A percentile compares a stretch with the other conserved stretches of the same genome.
phyloP scores from a whole-genome alignment of 1,140 invertebrate genomes.

The Arctopsyche grandis region DNA sequence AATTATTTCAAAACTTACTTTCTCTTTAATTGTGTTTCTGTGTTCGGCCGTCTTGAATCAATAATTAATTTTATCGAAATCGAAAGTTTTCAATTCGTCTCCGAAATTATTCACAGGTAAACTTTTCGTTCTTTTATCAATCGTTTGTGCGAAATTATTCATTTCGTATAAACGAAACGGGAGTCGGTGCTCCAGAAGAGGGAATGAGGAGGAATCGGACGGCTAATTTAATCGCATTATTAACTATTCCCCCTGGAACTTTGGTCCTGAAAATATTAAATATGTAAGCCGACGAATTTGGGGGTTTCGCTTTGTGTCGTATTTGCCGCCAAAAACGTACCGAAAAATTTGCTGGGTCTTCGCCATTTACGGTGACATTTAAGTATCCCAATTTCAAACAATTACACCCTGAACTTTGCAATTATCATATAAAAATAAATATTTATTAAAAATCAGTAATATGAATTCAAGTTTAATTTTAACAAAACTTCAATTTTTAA shows the following conservation, averaged over 20 bases:
- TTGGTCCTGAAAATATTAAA: background rate
- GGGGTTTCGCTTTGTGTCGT: background rate
- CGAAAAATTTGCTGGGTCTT: background rate
- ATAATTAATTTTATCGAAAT: background rate
- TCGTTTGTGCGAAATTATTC: conserved; percentile 5
- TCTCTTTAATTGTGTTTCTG: background rate
- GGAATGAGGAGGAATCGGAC: background rate
- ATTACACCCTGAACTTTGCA: background rate
- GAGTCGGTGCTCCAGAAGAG: background rate
- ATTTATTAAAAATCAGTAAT: too few relatives aligned
- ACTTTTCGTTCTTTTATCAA: background rate
- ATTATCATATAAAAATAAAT: background rate
- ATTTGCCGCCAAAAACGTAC: background rate
- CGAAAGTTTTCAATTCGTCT: conserved; percentile 6
- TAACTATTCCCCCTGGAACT: background rate
- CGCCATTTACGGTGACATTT: background rate
- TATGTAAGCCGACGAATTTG: conserved; percentile 6
- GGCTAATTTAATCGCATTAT: conserved; percentile 11
- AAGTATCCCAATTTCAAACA: background rate
- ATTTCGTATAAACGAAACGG: background rate
- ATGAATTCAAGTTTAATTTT: too few relatives aligned
- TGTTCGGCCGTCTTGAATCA: background rate
- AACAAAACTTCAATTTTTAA: too few relatives aligned
- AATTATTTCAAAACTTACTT: background rate
- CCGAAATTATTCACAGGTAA: background rate